Conservation (phyloP, 37 sponge, comb jelly and placozoan species). For the Hexactinellida sp. region DNA sequence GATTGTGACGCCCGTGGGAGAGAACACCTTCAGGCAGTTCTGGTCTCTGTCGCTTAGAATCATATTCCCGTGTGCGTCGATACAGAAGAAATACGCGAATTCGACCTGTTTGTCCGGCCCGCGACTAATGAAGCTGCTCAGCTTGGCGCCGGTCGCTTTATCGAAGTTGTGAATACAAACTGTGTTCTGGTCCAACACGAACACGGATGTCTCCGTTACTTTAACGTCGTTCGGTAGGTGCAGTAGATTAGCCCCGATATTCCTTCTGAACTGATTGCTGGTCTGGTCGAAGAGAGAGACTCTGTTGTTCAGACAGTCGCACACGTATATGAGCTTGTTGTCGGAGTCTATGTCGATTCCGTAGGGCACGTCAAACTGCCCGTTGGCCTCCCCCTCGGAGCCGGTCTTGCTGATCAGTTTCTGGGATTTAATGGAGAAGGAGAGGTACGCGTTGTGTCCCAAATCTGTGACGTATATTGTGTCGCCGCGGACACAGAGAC, state of each 20-base stretch:
- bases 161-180: conserved; percentile 15
- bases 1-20: neutral
- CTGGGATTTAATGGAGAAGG: conserved; percentile 5
- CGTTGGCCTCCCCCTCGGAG: neutral
- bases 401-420: neutral
- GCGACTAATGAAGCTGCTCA: neutral
- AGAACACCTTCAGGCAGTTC: conserved; percentile 9
- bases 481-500: neutral
- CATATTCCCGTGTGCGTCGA: conserved; percentile 7
- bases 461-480: neutral
- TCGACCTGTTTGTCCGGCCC: neutral
- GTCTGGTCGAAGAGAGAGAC: neutral
- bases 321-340: neutral
- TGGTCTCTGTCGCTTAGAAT: neutral
- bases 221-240: neutral
- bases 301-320: neutral
- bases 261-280: neutral
- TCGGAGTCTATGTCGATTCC: neutral
- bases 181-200: neutral
- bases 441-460: neutral
- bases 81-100: neutral
- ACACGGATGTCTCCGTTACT: neutral
- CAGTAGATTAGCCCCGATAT: neutral
- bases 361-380: neutral
- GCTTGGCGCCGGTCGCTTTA: neutral